phyloP scores from a whole-genome alignment of 2,113 vertebrate species.

The Junco hyemalis region DNA sequence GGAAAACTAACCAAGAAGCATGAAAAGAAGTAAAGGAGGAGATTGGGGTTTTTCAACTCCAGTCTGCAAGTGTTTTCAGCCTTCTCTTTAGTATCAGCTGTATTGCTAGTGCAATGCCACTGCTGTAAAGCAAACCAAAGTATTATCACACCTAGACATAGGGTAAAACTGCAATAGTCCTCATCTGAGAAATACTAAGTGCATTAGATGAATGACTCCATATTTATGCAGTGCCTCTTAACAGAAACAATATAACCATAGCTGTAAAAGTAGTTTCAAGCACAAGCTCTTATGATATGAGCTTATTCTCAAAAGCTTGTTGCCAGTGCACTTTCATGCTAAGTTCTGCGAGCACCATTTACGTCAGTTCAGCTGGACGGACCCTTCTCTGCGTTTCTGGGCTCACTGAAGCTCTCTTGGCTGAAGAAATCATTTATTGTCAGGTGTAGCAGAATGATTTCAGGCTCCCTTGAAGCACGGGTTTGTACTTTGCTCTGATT shows the following conservation, averaged over 20 bases:
- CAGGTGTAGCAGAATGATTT: background rate
- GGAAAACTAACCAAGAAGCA: conserved; percentile 70
- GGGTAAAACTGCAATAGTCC: conserved; percentile 35
- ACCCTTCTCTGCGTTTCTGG: background rate
- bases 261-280: conserved; percentile 38
- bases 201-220: conserved; percentile 37
- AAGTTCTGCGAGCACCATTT: background rate
- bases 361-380: background rate
- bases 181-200: conserved; percentile 53
- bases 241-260: background rate
- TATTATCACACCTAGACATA: conserved; percentile 49
- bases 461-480: background rate
- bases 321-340: conserved; percentile 14
- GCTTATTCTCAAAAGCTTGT: conserved; percentile 20
- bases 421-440: background rate
- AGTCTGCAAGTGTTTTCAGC: conserved; percentile 19
- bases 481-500: background rate
- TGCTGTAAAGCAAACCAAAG: conserved; percentile 67
- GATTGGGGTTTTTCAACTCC: background rate
- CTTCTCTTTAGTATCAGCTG: conserved; percentile 61
- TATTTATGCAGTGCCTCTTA: conserved; percentile 58
- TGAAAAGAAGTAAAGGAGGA: conserved; percentile 70
- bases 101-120: conserved; percentile 42
- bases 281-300: background rate
- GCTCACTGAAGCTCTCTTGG: background rate